phyloP scores from a whole-genome alignment of 2,888 invertebrate genomes.

The Parnassius glacialis region DNA sequence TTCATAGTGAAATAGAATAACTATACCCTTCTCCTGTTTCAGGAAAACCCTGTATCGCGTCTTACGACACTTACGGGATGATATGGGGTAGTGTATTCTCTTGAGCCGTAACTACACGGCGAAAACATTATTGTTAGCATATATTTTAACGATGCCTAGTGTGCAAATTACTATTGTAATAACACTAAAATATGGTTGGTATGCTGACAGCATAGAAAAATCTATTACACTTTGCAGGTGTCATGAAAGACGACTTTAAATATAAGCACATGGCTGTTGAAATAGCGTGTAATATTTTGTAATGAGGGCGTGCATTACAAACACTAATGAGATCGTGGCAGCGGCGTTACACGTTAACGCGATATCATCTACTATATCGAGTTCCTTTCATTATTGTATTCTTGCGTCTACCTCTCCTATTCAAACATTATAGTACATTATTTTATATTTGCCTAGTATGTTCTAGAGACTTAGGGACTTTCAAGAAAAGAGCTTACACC shows the following conservation, averaged over 20 bases:
- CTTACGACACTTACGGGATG: too few relatives aligned
- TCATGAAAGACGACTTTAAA: neutral
- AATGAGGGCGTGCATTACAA: slow-evolving; percentile 1
- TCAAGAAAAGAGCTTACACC: too few relatives aligned
- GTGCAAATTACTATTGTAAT: neutral
- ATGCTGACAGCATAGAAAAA: neutral
- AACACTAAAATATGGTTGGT: neutral
- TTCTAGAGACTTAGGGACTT: too few relatives aligned
- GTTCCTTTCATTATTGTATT: neutral
- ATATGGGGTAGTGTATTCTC: too few relatives aligned
- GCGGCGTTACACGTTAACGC: neutral
- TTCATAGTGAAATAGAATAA: too few relatives aligned
- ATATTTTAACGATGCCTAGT: too few relatives aligned
- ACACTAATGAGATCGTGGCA: neutral
- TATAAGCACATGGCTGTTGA: neutral
- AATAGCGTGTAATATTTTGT: neutral
- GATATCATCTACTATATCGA: neutral
- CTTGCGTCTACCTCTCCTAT: neutral
- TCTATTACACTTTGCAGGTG: neutral
- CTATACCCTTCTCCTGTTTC: too few relatives aligned
- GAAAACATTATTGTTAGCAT: too few relatives aligned
- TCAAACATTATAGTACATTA: too few relatives aligned
- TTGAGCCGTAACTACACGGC: too few relatives aligned
- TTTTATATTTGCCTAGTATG: too few relatives aligned
- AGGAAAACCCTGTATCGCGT: too few relatives aligned